Evolutionary conservation across 64 coral and sea anemone genomes (phyloP).

Genomic region (Porites lutea): DNA sequence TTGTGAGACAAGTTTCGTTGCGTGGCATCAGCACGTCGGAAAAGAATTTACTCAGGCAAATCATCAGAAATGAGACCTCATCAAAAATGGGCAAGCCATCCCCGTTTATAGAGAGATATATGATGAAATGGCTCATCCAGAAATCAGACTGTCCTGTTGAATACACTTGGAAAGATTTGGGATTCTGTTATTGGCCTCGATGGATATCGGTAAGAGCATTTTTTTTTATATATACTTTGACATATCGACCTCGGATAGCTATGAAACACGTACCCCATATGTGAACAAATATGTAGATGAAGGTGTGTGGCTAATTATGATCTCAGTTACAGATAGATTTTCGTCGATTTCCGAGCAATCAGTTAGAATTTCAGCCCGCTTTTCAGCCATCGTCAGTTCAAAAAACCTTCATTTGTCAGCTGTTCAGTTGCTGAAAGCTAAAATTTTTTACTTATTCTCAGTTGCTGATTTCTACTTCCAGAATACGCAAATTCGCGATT

Average conservation of each 20-base stretch:
- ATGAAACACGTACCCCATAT: background rate
- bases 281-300: too few species aligned
- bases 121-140: slow-evolving; percentile 51
- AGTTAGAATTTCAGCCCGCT: too few species aligned
- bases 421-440: too few species aligned
- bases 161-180: slow-evolving; percentile 18
- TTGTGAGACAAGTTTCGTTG: slow-evolving; percentile 16
- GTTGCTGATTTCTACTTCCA: too few species aligned
- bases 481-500: too few species aligned
- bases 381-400: too few species aligned
- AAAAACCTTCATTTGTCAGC: too few species aligned
- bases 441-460: too few species aligned
- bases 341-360: too few species aligned
- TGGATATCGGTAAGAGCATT: slow-evolving; percentile 28
- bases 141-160: slow-evolving; percentile 43
- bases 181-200: slow-evolving; percentile 28
- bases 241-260: background rate
- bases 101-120: slow-evolving; percentile 9
- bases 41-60: slow-evolving; percentile 31
- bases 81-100: slow-evolving; percentile 7
- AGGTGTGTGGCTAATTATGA: too few species aligned
- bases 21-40: slow-evolving; percentile 16
- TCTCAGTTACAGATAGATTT: too few species aligned
- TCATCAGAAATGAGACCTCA: slow-evolving; percentile 31
- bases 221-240: background rate